A percentile compares a stretch with the other conserved stretches of the same genome.
Conservation (phyloP, 2,888 invertebrate species). For the Sceliomorpha sp. region DNA sequence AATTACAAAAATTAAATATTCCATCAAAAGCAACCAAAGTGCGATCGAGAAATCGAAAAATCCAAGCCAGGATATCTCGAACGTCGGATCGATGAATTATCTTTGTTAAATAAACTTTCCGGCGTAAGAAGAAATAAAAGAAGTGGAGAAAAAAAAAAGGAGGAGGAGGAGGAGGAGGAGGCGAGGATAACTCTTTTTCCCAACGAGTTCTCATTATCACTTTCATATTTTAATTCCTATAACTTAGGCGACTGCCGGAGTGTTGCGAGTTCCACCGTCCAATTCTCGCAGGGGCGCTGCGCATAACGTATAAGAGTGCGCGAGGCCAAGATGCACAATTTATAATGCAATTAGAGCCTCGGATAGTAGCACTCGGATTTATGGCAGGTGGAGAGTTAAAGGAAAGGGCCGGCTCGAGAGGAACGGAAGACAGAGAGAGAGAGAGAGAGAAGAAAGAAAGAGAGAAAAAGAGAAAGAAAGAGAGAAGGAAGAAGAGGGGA, state of each 20-base stretch:
- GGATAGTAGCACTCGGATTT: conserved; percentile 79
- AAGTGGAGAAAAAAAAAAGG: too few relatives aligned
- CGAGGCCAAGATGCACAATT: conserved; percentile 76
- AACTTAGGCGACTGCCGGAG: conserved; percentile 45
- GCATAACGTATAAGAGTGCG: conserved; percentile 60
- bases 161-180: too few relatives aligned
- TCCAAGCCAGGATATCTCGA: too few relatives aligned
- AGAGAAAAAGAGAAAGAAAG: too few relatives aligned
- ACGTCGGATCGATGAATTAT: too few relatives aligned
- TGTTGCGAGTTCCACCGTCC: conserved; percentile 49
- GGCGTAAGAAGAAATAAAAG: too few relatives aligned
- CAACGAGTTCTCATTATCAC: conserved; percentile 50
- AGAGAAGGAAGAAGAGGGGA: too few relatives aligned
- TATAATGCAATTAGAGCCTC: conserved; percentile 80
- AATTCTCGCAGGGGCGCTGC: conserved; percentile 53
- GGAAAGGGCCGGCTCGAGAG: conserved; percentile 56
- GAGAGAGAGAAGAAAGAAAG: conserved; percentile 43
- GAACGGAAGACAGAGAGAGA: conserved; percentile 43
- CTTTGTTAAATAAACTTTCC: too few relatives aligned
- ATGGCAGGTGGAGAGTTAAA: conserved; percentile 71
- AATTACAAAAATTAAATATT: too few relatives aligned
- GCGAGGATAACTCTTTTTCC: too few relatives aligned
- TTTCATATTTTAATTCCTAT: conserved; percentile 55
- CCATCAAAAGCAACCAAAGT: too few relatives aligned
- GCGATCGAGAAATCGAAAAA: too few relatives aligned